Conservation (phyloP, 2,888 invertebrate species). For the Actias luna region DNA sequence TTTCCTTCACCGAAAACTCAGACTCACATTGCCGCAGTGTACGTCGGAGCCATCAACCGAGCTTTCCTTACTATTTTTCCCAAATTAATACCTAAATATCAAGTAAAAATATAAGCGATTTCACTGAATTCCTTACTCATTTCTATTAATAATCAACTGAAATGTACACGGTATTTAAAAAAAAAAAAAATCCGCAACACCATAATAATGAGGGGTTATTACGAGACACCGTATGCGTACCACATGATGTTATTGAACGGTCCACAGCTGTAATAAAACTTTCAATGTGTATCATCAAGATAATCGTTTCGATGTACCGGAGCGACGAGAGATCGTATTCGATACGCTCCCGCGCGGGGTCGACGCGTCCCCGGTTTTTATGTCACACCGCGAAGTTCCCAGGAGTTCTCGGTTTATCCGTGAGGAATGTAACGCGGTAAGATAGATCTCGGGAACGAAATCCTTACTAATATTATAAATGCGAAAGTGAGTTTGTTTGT, state of each 20-base stretch:
- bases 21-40: too few relatives aligned
- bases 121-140: too few relatives aligned
- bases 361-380: constrained; percentile 42
- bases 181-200: background rate
- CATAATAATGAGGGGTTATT: background rate
- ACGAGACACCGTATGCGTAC: background rate
- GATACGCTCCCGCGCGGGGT: constrained; percentile 42
- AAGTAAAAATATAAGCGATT: too few relatives aligned
- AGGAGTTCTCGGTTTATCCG: constrained; percentile 45
- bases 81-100: too few relatives aligned
- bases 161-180: background rate
- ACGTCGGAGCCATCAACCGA: too few relatives aligned
- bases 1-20: too few relatives aligned
- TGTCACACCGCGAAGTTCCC: constrained; percentile 47
- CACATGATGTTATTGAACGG: constrained; percentile 1
- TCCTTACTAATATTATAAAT: too few relatives aligned
- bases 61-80: too few relatives aligned
- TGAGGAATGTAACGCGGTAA: constrained; percentile 50
- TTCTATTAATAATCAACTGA: background rate
- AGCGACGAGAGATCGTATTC: constrained; percentile 24
- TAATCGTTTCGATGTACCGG: constrained; percentile 10
- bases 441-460: constrained; percentile 20
- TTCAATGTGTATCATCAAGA: constrained; percentile 6
- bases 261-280: constrained; percentile 7
- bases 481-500: too few relatives aligned